Evolutionary conservation across 1,140 invertebrate species (phyloP).

Genomic region (Drosophila punjabiensis): DNA sequence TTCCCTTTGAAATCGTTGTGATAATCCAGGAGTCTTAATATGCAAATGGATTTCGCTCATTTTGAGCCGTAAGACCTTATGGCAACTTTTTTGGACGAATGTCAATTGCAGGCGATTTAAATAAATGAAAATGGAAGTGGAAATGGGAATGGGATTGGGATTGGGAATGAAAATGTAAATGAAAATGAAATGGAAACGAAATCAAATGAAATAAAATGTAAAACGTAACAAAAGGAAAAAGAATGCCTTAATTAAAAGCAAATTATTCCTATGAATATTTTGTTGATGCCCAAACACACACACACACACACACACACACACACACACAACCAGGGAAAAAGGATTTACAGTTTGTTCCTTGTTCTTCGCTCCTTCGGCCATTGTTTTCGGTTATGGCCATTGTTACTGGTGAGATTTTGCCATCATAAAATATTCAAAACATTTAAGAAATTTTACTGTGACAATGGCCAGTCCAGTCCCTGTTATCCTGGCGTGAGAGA

Average conservation of each 20-base stretch:
- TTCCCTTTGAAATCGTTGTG: not conserved
- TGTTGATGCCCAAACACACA: slow-evolving; percentile 42
- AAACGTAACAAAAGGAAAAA: slow-evolving; percentile 24
- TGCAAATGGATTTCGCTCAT: slow-evolving; percentile 17
- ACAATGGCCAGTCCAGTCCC: slow-evolving; percentile 37
- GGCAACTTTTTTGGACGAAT: slow-evolving; percentile 41
- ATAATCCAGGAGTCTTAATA: slow-evolving; percentile 9
- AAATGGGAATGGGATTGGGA: slow-evolving; percentile 6
- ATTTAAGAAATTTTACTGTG: slow-evolving; percentile 52
- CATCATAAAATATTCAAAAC: slow-evolving; percentile 64
- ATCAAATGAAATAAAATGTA: slow-evolving; percentile 30
- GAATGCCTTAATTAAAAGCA: slow-evolving; percentile 73
- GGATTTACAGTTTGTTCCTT: slow-evolving; percentile 33
- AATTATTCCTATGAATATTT: slow-evolving; percentile 80
- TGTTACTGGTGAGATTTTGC: slow-evolving; percentile 51
- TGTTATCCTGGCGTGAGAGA: slow-evolving; percentile 3
- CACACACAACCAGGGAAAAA: not conserved
- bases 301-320: slow-evolving; percentile 12
- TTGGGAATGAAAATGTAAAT: slow-evolving; percentile 50
- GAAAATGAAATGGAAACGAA: slow-evolving; percentile 45
- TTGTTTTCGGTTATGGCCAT: slow-evolving; percentile 46
- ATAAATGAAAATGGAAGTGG: slow-evolving; percentile 66
- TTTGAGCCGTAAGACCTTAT: slow-evolving; percentile 1
- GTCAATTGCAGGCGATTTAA: slow-evolving; percentile 63
- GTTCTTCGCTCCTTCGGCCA: slow-evolving; percentile 36